Evolutionary conservation across 2,888 invertebrate species (phyloP).

Genomic region (Harpagoxenus sublaevis): DNA sequence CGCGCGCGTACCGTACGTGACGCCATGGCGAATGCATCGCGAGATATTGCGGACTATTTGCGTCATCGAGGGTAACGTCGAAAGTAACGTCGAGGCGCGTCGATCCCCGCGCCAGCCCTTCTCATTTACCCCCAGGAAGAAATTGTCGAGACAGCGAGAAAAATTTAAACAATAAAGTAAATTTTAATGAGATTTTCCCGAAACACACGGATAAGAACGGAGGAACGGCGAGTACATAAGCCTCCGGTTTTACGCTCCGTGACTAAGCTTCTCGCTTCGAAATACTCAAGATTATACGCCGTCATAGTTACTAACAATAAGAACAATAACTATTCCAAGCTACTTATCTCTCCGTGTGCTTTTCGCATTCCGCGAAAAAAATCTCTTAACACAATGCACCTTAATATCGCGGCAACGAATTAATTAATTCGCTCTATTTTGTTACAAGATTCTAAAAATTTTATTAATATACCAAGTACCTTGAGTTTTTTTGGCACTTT

Average conservation of each 20-base stretch:
- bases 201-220: slow-evolving; percentile 1
- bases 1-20: slow-evolving; percentile 22
- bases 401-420: neutral
- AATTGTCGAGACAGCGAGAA: neutral
- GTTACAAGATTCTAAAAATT: neutral
- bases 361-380: neutral
- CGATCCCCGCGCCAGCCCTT: neutral
- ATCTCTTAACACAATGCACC: neutral
- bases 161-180: slow-evolving; percentile 25
- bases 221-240: neutral
- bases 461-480: neutral
- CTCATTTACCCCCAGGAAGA: neutral
- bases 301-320: slow-evolving; percentile 2
- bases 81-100: neutral
- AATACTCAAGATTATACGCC: slow-evolving; percentile 1
- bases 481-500: neutral
- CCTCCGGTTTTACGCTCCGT: neutral
- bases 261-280: neutral
- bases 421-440: neutral
- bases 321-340: neutral
- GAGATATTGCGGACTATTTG: slow-evolving; percentile 12
- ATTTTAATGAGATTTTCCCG: neutral
- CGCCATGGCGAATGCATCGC: slow-evolving; percentile 1
- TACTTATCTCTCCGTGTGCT: neutral
- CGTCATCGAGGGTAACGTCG: slow-evolving; percentile 12